Base-by-base conservation (phyloP, 1,140 invertebrate genomes). In the Rhizoglyphus robini region DNA sequence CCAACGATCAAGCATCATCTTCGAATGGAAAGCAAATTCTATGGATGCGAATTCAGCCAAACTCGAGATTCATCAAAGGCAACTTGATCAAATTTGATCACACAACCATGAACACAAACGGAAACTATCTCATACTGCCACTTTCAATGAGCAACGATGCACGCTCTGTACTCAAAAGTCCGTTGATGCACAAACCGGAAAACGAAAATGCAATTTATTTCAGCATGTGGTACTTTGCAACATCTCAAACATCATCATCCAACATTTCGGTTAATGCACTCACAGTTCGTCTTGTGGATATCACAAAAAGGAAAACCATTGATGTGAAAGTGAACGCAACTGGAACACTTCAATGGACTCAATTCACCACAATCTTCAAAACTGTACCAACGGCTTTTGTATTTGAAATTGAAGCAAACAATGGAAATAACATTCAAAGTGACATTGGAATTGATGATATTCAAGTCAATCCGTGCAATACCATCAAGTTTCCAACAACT, bases 391-490 rank as follows among this genome's bases (percentile, higher is more conserved):
- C 15, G 13, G 3, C 29, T 30, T 60, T 29, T 46, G n/a, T 13
- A n/a, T 60, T 60, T 2, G 15, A 32, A 29, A 60, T 60, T 60
- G 2, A 29, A 3, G 30, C n/a, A 2, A 20, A 29, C 2, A 20
- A 18, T 32, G 32, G n/a, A 34, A 15, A 1, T 15, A 13, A 32
- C 25, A 60, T 60, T 20, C 2, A 46, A 4, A 60, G 58, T 27
- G 58, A 60, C 29, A 60, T 60, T 32, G 58, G 58, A n/a, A 60
- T 60, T 15, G 58, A 60, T 60, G 58, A 60, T 46, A 60, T 60
- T 60, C 1, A 27, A 3, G 13, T 60, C 29, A 2, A 34, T 20
- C n/a, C 13, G 15, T 4, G 29, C 15, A n/a, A 15, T n/a, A 13
- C 13, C 13, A 20, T 30, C 18, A 13, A 23, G 1, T 11, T 11